phyloP scores from a whole-genome alignment of 2,797 vertebrate genomes.

The Pangasius mekongensis region DNA sequence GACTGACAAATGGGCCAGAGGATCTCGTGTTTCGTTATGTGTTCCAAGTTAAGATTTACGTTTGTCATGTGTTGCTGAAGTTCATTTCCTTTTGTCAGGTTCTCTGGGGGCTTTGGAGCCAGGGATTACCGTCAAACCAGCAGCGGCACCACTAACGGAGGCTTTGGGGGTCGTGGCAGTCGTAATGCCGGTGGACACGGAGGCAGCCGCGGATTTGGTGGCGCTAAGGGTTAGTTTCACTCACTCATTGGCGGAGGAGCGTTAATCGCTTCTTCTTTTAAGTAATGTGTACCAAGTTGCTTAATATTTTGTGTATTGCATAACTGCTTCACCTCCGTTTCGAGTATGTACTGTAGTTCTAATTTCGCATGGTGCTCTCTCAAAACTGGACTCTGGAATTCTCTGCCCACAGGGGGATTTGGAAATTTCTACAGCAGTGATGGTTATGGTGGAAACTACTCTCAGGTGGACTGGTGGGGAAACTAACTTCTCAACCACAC shows the following conservation, averaged over 20 bases:
- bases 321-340: neutral
- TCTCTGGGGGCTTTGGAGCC: constrained; percentile 91
- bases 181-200: constrained; percentile 82
- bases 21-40: too few species aligned
- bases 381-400: neutral
- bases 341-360: neutral
- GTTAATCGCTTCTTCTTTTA: neutral
- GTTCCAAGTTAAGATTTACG: neutral
- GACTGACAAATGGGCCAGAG: neutral
- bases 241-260: neutral
- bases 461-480: constrained; percentile 97
- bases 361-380: neutral
- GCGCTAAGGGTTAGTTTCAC: constrained; percentile 67
- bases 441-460: constrained; percentile 96
- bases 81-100: constrained; percentile 66
- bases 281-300: neutral
- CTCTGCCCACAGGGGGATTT: constrained; percentile 78
- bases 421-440: constrained; percentile 95
- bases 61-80: neutral
- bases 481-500: constrained; percentile 77
- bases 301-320: neutral
- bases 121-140: constrained; percentile 88
- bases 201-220: constrained; percentile 87
- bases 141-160: constrained; percentile 74
- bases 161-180: constrained; percentile 84